Percentiles rank a stretch among this genome's conserved stretches.
These are phyloP conservation scores for Brotula barbata DNA, from an alignment of 2,797 vertebrate species.

Conservation along the genomic window DNA sequence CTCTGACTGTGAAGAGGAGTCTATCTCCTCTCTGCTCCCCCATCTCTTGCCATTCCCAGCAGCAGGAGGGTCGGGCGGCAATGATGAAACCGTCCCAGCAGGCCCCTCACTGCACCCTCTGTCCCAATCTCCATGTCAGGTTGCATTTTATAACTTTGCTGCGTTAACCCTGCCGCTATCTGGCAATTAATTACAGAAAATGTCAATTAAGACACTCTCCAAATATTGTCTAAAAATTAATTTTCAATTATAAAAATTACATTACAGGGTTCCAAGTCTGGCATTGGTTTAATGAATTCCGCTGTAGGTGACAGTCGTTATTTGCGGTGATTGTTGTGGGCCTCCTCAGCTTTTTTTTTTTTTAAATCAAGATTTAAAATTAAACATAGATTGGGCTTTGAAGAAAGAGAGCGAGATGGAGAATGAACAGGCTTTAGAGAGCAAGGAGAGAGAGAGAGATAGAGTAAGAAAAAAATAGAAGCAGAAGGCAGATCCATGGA, in stretches of 20 bases:
- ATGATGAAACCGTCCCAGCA: conserved; percentile 86
- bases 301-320: conserved; percentile 86
- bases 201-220: conserved; percentile 85
- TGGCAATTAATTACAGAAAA: conserved; percentile 87
- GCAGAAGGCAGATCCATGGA: conserved; percentile 59
- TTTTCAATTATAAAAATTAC: conserved; percentile 88
- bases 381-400: conserved; percentile 5
- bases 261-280: conserved; percentile 76
- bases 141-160: conserved; percentile 83
- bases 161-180: conserved; percentile 76
- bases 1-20: conserved; percentile 86
- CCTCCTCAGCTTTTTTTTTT: conserved; percentile 38
- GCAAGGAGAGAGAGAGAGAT: background rate
- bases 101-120: conserved; percentile 73
- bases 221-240: conserved; percentile 85
- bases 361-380: conserved; percentile 37
- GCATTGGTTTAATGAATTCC: conserved; percentile 84
- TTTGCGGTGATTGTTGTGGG: conserved; percentile 45
- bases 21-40: conserved; percentile 74
- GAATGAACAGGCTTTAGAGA: background rate
- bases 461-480: conserved; percentile 16
- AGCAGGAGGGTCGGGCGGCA: conserved; percentile 71
- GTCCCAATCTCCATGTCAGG: conserved; percentile 81
- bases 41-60: conserved; percentile 69
- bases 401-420: background rate